These are phyloP conservation scores for Pampus argenteus DNA, from an alignment of 2,797 vertebrate genomes.

Conservation along the genomic window DNA sequence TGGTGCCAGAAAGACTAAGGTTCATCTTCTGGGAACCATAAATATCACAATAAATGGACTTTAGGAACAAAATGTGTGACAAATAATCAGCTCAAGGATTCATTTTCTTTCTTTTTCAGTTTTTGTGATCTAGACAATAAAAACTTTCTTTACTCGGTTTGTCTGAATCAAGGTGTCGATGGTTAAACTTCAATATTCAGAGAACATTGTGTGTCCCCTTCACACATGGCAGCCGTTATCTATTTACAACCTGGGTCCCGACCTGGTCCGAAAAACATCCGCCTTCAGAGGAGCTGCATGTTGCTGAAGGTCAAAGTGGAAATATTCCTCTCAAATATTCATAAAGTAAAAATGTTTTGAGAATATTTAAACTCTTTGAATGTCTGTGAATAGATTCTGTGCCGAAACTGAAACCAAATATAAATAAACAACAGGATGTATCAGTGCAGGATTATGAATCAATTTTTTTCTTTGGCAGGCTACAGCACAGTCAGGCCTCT, in stretches of 20 bases:
- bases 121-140: background rate
- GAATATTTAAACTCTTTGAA: background rate
- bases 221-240: slow-evolving; percentile 2
- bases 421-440: slow-evolving; percentile 20
- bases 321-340: background rate
- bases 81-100: too few species aligned
- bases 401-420: background rate
- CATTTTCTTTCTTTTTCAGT: too few species aligned
- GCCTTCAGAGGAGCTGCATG: background rate
- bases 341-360: background rate
- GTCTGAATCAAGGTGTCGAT: background rate
- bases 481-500: slow-evolving; percentile 44
- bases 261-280: background rate
- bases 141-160: background rate
- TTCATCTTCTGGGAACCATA: too few species aligned
- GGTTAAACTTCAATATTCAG: background rate
- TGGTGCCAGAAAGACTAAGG: too few species aligned
- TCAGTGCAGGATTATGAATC: slow-evolving; percentile 39
- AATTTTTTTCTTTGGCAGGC: background rate
- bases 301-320: background rate
- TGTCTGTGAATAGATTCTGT: background rate
- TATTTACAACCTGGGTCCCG: background rate
- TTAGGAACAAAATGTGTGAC: too few species aligned
- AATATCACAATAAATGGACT: too few species aligned
- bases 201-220: background rate